These are phyloP conservation scores for Scopus umbretta DNA, from an alignment of 2,113 vertebrate genomes.

Conservation along the genomic window DNA sequence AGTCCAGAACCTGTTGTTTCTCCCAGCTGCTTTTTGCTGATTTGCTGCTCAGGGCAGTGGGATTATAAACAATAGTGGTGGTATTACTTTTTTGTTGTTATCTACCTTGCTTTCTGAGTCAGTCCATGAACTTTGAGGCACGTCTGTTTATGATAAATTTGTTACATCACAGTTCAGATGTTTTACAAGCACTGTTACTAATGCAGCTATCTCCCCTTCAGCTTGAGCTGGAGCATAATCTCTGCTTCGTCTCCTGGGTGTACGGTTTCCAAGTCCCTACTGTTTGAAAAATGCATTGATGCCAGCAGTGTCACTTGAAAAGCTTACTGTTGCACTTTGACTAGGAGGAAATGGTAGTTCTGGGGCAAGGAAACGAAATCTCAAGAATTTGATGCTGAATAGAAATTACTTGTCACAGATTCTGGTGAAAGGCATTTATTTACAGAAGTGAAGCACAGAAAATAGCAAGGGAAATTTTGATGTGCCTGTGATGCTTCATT, in stretches of 20 bases:
- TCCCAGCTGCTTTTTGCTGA: background rate
- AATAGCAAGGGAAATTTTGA: background rate
- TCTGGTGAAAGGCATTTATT: background rate
- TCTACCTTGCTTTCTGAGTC: background rate
- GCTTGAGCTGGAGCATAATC: background rate
- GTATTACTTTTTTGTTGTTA: background rate
- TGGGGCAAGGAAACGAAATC: background rate
- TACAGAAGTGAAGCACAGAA: background rate
- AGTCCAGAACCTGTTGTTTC: background rate
- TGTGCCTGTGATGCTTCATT: background rate
- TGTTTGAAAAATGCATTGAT: background rate
- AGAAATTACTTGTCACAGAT: background rate
- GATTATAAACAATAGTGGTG: background rate
- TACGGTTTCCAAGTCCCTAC: background rate
- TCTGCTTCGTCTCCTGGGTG: background rate
- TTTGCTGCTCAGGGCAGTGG: background rate
- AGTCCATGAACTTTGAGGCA: background rate
- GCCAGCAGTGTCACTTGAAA: background rate
- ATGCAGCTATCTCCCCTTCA: background rate
- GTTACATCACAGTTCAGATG: background rate
- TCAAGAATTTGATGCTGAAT: background rate
- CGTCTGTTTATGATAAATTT: background rate
- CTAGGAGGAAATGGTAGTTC: background rate
- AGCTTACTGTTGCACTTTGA: background rate
- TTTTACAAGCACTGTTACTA: background rate